phyloP scores from a whole-genome alignment of 2,888 invertebrate genomes.

The Mesoligia furuncula region DNA sequence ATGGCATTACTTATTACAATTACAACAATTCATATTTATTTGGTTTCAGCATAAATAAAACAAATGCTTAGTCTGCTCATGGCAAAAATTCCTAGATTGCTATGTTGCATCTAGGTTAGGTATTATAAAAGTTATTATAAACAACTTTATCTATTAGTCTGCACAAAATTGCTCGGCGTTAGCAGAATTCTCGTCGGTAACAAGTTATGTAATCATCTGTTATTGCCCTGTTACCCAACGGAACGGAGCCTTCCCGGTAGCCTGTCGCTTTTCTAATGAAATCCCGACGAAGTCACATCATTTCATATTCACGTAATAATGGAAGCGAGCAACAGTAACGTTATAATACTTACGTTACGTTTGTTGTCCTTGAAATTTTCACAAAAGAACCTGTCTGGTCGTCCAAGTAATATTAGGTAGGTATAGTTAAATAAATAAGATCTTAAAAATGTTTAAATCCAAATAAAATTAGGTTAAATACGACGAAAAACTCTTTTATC shows the following conservation, averaged over 20 bases:
- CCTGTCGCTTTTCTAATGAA: slow-evolving; percentile 30
- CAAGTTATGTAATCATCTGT: slow-evolving; percentile 36
- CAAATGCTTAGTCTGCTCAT: too few relatives aligned
- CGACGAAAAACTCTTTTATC: too few relatives aligned
- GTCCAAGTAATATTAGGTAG: neutral
- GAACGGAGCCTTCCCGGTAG: slow-evolving; percentile 10
- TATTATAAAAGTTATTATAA: neutral
- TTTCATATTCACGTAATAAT: slow-evolving; percentile 27
- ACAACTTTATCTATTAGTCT: neutral
- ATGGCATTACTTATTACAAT: too few relatives aligned
- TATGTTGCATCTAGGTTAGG: neutral
- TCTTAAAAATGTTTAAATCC: neutral
- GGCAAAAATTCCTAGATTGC: neutral
- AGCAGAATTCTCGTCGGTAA: slow-evolving; percentile 19
- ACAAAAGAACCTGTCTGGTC: neutral
- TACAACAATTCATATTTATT: neutral
- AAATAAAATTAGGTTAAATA: neutral
- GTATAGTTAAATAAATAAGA: neutral
- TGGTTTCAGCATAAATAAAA: neutral
- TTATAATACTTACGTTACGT: neutral
- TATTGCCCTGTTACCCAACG: slow-evolving; percentile 33
- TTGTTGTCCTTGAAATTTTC: slow-evolving; percentile 3
- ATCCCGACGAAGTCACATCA: slow-evolving; percentile 11
- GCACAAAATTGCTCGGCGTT: neutral
- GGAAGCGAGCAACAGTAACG: neutral